Evolutionary conservation across 2,797 vertebrate genomes (phyloP).

Genomic region (Eptatretus atami): DNA sequence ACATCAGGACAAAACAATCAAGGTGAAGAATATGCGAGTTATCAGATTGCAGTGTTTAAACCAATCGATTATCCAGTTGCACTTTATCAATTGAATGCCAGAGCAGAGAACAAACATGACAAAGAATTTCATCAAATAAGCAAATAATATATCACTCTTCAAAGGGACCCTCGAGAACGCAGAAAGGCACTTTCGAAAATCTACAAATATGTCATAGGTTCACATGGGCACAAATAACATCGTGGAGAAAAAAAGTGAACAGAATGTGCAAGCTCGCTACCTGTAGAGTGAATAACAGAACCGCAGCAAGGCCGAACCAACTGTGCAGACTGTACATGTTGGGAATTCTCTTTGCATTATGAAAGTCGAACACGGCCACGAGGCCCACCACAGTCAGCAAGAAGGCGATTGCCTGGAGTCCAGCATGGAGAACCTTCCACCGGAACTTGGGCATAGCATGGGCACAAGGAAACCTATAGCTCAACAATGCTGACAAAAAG

Average conservation of each 20-base stretch:
- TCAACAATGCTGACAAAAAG: constrained; percentile 35
- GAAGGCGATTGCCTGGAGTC: constrained; percentile 28
- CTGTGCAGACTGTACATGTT: constrained; percentile 98
- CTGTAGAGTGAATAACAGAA: constrained; percentile 39
- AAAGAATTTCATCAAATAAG: no score
- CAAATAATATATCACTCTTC: no score
- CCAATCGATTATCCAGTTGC: no score
- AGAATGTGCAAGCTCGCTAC: constrained; percentile 17
- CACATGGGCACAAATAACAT: neutral
- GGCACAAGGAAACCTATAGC: constrained; percentile 79
- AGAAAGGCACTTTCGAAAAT: no score
- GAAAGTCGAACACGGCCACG: constrained; percentile 59
- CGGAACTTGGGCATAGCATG: constrained; percentile 55
- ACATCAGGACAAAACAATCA: no score
- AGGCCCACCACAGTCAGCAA: constrained; percentile 28
- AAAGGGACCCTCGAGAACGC: no score
- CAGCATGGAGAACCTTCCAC: constrained; percentile 66
- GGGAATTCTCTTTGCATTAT: constrained; percentile 30
- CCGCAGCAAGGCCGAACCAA: constrained; percentile 44
- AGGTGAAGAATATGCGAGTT: no score
- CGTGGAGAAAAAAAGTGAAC: neutral
- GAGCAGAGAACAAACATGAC: no score
- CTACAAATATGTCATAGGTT: no score
- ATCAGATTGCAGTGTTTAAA: no score
- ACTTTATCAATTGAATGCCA: no score